phyloP scores from a whole-genome alignment of 2,113 vertebrate species.

The Rhombomys opimus region DNA sequence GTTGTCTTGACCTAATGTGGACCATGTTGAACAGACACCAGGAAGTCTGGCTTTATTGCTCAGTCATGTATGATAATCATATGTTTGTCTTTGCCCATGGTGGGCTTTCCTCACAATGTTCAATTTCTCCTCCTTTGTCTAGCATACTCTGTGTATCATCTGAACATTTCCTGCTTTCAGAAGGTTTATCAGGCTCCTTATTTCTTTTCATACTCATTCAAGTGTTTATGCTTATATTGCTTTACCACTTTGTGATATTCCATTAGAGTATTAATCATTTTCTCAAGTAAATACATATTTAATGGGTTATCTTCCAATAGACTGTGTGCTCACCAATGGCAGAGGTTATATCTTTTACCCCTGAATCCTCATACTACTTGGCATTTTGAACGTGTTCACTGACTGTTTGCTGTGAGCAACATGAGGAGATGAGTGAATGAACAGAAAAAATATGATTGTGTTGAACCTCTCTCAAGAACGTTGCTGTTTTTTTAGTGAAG shows the following conservation, averaged over 20 bases:
- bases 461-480: background rate
- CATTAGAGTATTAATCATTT: slow-evolving; percentile 21
- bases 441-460: slow-evolving; percentile 41
- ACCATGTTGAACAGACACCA: background rate
- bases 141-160: background rate
- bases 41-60: background rate
- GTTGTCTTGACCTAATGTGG: background rate
- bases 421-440: slow-evolving; percentile 33
- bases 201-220: background rate
- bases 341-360: background rate
- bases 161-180: background rate
- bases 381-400: background rate
- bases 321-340: background rate
- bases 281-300: slow-evolving; percentile 18
- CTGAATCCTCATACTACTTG: slow-evolving; percentile 3
- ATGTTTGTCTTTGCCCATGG: background rate
- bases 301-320: slow-evolving; percentile 30
- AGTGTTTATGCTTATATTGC: background rate
- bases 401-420: background rate
- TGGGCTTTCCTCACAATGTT: background rate
- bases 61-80: background rate
- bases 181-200: background rate
- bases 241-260: slow-evolving; percentile 27
- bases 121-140: slow-evolving; percentile 8
- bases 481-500: slow-evolving; percentile 29